Conservation (phyloP, 2,888 invertebrate species). For the Papilio elwesi region DNA sequence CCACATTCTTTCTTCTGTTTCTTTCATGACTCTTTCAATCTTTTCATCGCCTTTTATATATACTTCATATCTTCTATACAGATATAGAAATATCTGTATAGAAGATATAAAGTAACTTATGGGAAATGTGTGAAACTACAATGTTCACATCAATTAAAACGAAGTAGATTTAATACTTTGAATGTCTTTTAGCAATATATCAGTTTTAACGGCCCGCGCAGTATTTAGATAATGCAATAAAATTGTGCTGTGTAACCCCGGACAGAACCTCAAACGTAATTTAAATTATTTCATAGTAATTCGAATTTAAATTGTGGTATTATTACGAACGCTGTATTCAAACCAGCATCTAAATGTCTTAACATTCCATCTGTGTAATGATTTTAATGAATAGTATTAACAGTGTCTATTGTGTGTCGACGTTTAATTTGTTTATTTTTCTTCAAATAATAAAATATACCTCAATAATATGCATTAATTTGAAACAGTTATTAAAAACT, state of each 20-base stretch:
- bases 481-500: neutral
- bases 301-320: conserved; percentile 25
- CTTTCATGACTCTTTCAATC: no score
- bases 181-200: conserved; percentile 18
- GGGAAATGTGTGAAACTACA: no score
- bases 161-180: neutral
- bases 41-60: no score
- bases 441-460: neutral
- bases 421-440: neutral
- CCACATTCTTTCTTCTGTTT: no score
- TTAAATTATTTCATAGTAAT: conserved; percentile 30
- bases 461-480: neutral
- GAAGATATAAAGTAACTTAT: no score
- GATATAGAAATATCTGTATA: no score
- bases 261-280: conserved; percentile 13
- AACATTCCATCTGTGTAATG: conserved; percentile 10
- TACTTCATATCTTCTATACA: no score
- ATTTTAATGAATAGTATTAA: neutral
- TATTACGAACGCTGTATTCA: conserved; percentile 25
- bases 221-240: conserved; percentile 30
- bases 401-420: neutral
- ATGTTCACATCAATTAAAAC: neutral
- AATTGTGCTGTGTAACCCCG: conserved; percentile 19
- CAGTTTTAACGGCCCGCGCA: conserved; percentile 5
- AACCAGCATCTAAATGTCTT: conserved; percentile 14